phyloP scores from a whole-genome alignment of 2,113 vertebrate species.

The Archocentrus centrarchus region DNA sequence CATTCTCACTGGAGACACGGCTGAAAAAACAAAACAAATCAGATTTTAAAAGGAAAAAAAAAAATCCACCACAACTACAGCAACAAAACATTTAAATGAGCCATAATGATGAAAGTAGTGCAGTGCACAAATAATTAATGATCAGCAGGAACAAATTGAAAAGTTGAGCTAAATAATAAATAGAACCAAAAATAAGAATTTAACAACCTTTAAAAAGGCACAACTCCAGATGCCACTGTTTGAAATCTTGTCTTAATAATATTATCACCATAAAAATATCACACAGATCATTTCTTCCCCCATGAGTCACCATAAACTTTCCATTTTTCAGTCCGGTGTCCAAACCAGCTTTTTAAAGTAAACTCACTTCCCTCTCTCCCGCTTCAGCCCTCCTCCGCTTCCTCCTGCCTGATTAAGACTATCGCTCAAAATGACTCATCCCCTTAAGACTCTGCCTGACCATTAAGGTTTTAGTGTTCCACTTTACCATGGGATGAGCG shows the following conservation, averaged over 20 bases:
- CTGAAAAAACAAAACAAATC: background rate
- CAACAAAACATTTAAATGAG: background rate
- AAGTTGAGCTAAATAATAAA: background rate
- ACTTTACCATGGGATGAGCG: constrained; percentile 75
- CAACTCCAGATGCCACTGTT: background rate
- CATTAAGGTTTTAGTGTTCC: background rate
- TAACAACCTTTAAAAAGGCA: background rate
- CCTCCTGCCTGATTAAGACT: background rate
- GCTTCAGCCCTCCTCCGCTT: background rate
- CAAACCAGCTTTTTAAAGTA: constrained; percentile 24
- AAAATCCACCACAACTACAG: background rate
- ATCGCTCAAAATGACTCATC: background rate
- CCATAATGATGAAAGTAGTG: no score
- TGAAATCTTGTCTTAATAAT: background rate
- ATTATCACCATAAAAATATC: background rate
- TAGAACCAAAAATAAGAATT: background rate
- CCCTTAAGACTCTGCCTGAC: background rate
- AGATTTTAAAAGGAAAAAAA: background rate
- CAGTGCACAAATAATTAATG: background rate
- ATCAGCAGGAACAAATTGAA: background rate
- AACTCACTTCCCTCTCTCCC: constrained; percentile 24
- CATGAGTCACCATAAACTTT: constrained; percentile 10
- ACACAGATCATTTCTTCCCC: background rate
- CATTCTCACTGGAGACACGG: constrained; percentile 69
- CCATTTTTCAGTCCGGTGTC: background rate